Evolutionary conservation across 2,888 invertebrate species (phyloP), one percentile per base, ranked within the genome.

Genomic region (Chymomyza caudatula): DNA sequence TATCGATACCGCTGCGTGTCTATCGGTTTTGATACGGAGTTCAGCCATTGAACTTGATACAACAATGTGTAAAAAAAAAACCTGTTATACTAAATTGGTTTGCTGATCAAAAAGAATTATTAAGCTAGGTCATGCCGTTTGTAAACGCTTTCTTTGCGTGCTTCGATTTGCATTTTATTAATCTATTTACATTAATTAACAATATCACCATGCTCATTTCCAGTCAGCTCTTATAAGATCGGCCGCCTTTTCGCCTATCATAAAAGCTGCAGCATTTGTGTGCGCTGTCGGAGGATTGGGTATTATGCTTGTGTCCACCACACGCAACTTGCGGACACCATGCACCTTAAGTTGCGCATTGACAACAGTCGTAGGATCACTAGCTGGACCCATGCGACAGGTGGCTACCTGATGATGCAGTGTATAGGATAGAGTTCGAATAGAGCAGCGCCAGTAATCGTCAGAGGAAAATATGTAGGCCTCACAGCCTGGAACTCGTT

Each of bases 211-310:
- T 23, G 13, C 15, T 71, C 65, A 81, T 5, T 53, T 60, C 82
- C 82, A 82, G 2, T 80, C 78, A 55, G 47, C 56, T 4, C 64
- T 67, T 6, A 95, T 92, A 87, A 94, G 90, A 86, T 94, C 94
- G 0, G 94, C 92, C 1, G 93, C 93, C 85, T 94, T 94, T 88
- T 95, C 94, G 0, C 94, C 95, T 55, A 95, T 93, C 93, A 94
- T 94, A 73, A 93, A 92, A 0, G 93, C 92, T 0, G 94, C 93
- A 0, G 94, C 94, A 87, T 93, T 93, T 0, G 94, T 94, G 83
- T 95, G 94, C 2, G 94, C 93, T 0, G 93, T 92, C 22, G 93
- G 90, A 2, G 93, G 92, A 4, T 92, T 89, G 0, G 94, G 94
- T 75, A 93, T 93, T 37, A 95, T 90, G 74, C 95, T 94, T 4